Percentiles rank a stretch among this genome's conserved stretches.
These are phyloP conservation scores for Lagodon rhomboides DNA, from an alignment of 2,797 vertebrate species.

Conservation along the genomic window DNA sequence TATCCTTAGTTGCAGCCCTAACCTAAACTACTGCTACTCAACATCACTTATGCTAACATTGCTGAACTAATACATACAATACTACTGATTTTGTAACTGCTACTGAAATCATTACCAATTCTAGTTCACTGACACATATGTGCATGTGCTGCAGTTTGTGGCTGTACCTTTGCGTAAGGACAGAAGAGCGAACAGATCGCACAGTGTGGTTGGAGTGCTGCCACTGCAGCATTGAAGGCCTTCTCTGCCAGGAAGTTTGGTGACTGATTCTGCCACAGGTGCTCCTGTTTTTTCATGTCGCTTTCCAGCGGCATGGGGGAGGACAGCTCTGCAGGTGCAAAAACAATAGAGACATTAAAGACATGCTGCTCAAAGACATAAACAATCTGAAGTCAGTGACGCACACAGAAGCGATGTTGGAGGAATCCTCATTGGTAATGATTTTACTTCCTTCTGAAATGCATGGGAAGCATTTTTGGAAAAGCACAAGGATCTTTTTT, in stretches of 20 bases:
- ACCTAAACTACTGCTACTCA: background rate
- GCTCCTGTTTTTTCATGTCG: slow-evolving; percentile 87
- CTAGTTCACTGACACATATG: background rate
- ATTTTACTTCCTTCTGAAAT: slow-evolving; percentile 24
- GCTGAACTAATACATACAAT: background rate
- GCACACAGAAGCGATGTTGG: background rate
- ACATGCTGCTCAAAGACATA: background rate
- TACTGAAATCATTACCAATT: background rate
- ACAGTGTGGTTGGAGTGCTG: slow-evolving; percentile 91
- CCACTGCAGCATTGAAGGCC: slow-evolving; percentile 91
- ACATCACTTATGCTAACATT: background rate
- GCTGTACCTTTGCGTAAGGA: slow-evolving; percentile 91
- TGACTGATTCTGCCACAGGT: slow-evolving; percentile 92
- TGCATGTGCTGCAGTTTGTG: background rate
- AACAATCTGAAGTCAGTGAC: slow-evolving; percentile 2
- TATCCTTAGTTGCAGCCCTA: too few relatives aligned
- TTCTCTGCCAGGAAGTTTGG: slow-evolving; percentile 92
- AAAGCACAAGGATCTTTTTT: slow-evolving; percentile 21
- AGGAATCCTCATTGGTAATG: slow-evolving; percentile 5
- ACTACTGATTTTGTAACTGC: background rate
- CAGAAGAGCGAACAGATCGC: slow-evolving; percentile 95
- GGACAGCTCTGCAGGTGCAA: slow-evolving; percentile 83
- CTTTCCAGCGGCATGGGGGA: slow-evolving; percentile 88
- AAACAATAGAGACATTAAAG: background rate
- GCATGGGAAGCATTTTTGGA: slow-evolving; percentile 44